phyloP scores from a whole-genome alignment of 2,113 vertebrate genomes.

The Mirounga angustirostris region DNA sequence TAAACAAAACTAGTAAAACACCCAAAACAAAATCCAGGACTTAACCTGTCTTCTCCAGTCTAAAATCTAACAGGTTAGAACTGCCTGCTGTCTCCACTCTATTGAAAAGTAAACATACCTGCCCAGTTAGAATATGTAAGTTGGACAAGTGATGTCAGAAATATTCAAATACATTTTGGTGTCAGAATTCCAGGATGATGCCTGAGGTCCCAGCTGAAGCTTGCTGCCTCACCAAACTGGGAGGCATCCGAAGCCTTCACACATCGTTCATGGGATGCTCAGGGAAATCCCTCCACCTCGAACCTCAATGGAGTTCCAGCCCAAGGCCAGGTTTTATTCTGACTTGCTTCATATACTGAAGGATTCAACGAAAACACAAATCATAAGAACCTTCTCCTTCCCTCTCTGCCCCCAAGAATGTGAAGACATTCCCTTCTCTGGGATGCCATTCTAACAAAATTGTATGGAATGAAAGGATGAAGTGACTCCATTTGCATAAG shows the following conservation, averaged over 20 bases:
- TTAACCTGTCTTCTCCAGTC: not conserved
- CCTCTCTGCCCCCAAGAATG: not conserved
- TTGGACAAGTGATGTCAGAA: not conserved
- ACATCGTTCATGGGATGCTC: accelerated
- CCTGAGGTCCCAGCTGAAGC: not conserved
- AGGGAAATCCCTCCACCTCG: not conserved
- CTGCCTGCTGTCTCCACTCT: not conserved
- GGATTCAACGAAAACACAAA: not conserved
- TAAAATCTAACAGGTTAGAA: not conserved
- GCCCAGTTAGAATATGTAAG: not conserved
- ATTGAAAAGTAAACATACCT: not conserved
- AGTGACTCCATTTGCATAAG: not conserved
- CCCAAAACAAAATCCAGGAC: not conserved
- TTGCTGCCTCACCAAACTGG: too few species aligned
- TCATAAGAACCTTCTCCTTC: not conserved
- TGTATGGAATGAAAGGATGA: not conserved
- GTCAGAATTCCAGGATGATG: not conserved
- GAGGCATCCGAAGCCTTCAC: too few species aligned
- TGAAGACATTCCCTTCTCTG: not conserved
- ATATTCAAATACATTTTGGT: not conserved
- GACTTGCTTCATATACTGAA: not conserved
- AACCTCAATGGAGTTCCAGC: not conserved
- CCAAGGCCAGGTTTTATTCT: not conserved
- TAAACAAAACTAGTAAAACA: not conserved
- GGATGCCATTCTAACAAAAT: not conserved